These are phyloP conservation scores for Galeruca laticollis DNA, from an alignment of 2,888 invertebrate species.

Conservation along the genomic window DNA sequence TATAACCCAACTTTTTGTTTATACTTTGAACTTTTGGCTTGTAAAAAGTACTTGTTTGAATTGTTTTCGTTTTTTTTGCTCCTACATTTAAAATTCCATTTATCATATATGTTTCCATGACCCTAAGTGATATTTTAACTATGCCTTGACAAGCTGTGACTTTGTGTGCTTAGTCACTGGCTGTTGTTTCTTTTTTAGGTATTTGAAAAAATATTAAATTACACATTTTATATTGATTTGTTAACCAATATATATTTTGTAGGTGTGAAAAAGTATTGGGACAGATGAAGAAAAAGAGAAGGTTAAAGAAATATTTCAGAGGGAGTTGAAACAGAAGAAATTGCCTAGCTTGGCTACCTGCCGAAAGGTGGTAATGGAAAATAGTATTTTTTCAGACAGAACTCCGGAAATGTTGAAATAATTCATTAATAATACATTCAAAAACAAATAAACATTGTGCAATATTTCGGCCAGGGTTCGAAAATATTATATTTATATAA, in stretches of 20 bases:
- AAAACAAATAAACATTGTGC: conserved; percentile 12
- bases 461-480: background rate
- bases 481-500: background rate
- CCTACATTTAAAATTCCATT: background rate
- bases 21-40: background rate
- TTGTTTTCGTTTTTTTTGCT: background rate
- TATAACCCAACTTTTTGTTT: background rate
- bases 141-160: background rate
- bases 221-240: background rate
- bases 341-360: conserved; percentile 13
- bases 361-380: conserved; percentile 13
- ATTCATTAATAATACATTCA: conserved; percentile 25
- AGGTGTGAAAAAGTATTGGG: conserved; percentile 22
- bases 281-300: conserved; percentile 15
- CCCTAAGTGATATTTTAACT: background rate
- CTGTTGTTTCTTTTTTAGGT: no score
- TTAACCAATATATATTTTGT: conserved; percentile 4
- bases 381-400: conserved; percentile 18
- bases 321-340: conserved; percentile 10
- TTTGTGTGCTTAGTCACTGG: background rate
- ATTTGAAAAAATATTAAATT: no score
- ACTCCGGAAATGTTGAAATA: conserved; percentile 23
- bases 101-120: background rate
- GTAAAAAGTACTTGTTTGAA: background rate
- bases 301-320: conserved; percentile 18